Conservation (phyloP, 2,113 vertebrate species). For the Coregonus clupeaformis region DNA sequence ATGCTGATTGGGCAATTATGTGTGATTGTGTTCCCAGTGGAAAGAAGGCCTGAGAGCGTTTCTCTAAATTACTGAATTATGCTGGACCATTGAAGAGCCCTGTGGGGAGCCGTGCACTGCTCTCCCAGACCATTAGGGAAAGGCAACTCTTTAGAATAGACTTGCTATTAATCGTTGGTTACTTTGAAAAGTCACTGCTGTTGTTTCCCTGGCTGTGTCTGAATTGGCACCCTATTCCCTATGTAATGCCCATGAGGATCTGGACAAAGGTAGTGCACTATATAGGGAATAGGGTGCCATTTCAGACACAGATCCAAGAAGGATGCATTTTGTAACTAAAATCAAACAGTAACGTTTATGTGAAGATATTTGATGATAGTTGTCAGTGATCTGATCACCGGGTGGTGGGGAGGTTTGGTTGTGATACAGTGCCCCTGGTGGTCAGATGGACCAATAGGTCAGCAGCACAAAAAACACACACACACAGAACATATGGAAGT, state of each 20-base stretch:
- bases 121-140: conserved; percentile 57
- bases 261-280: no score
- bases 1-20: conserved; percentile 68
- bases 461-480: no score
- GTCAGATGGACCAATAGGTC: not conserved
- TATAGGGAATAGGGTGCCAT: no score
- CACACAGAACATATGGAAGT: no score
- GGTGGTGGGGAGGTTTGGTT: not conserved
- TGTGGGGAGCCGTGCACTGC: conserved; percentile 50
- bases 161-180: conserved; percentile 56
- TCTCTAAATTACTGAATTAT: conserved; percentile 65
- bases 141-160: conserved; percentile 41
- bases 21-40: conserved; percentile 70
- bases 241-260: no score
- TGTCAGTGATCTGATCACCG: not conserved
- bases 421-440: conserved; percentile 19
- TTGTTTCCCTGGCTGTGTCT: conserved; percentile 56
- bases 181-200: conserved; percentile 58
- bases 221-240: conserved; percentile 12
- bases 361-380: not conserved
- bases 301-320: not conserved
- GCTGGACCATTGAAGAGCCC: conserved; percentile 62
- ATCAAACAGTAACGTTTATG: not conserved
- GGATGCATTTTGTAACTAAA: not conserved
- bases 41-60: conserved; percentile 56